Evolutionary conservation across 2,797 vertebrate genomes (phyloP).

Genomic region (Epinephelus coioides): DNA sequence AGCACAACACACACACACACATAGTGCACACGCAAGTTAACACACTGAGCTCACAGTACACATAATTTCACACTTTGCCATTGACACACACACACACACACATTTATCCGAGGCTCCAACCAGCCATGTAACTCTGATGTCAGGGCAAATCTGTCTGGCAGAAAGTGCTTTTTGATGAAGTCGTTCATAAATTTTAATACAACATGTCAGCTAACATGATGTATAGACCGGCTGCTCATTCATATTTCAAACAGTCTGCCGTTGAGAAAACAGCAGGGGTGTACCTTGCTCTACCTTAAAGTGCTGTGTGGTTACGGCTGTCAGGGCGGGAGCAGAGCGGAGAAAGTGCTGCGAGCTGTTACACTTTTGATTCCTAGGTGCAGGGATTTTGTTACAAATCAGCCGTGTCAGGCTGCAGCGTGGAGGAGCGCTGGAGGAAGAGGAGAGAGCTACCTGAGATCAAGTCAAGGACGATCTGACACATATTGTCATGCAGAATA

Average conservation of each 20-base stretch:
- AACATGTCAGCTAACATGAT: conserved; percentile 95
- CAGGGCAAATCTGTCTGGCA: conserved; percentile 94
- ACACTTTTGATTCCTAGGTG: neutral
- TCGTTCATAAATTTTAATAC: conserved; percentile 99
- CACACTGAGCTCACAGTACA: conserved; percentile 28
- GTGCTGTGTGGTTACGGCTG: conserved; percentile 49
- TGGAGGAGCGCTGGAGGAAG: neutral
- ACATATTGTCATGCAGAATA: neutral
- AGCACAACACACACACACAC: neutral
- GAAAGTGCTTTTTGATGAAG: conserved; percentile 99
- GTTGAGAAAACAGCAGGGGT: conserved; percentile 88
- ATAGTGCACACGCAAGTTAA: neutral
- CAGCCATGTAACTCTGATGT: conserved; percentile 94
- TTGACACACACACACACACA: conserved; percentile 43
- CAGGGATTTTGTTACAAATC: conserved; percentile 19
- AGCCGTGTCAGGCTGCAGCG: neutral
- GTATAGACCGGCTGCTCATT: conserved; percentile 93
- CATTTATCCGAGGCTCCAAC: conserved; percentile 95
- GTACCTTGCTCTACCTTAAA: conserved; percentile 72
- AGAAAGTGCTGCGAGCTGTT: neutral
- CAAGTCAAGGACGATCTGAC: neutral
- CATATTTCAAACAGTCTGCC: conserved; percentile 93
- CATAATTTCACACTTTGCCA: conserved; percentile 52
- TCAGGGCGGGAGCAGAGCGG: conserved; percentile 5
- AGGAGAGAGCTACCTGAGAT: neutral